Conservation (phyloP, 2,888 invertebrate species). For the Vannuccia rotundouncinata region DNA sequence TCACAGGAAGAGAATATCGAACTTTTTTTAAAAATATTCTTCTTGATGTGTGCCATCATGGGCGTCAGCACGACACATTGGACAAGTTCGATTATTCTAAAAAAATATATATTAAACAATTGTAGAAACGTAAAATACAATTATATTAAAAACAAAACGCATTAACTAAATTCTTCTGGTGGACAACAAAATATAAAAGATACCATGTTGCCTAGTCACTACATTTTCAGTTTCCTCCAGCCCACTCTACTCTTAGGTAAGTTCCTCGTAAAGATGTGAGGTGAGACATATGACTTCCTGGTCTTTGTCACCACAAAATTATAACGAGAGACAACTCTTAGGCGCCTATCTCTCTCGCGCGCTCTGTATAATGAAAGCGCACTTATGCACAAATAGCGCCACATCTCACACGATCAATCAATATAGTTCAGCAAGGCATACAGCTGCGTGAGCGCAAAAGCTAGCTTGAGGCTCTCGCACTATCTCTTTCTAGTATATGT, state of each 20-base stretch:
- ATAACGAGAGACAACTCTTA: background rate
- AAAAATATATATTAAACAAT: constrained; percentile 44
- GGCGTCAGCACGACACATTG: constrained; percentile 38
- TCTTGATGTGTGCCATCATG: constrained; percentile 35
- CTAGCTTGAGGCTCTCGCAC: background rate
- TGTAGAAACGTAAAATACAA: background rate
- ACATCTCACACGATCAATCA: background rate
- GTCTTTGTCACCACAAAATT: background rate
- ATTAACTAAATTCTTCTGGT: too few relatives aligned
- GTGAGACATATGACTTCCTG: constrained; percentile 16
- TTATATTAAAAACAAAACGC: background rate
- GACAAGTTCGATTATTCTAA: constrained; percentile 47
- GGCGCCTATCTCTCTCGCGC: background rate
- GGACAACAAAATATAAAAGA: background rate
- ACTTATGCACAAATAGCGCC: constrained; percentile 16
- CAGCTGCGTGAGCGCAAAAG: constrained; percentile 1
- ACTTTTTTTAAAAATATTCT: constrained; percentile 2
- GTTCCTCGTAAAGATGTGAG: constrained; percentile 3
- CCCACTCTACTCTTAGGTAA: background rate
- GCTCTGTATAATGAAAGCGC: background rate
- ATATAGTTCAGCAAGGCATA: background rate
- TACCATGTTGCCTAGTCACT: background rate
- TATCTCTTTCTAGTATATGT: background rate
- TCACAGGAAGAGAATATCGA: background rate
- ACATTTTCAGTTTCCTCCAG: background rate